A percentile compares a stretch with the other conserved stretches of the same genome.
Evolutionary conservation across 2,113 vertebrate genomes (phyloP).

Genomic region (Ia io): DNA sequence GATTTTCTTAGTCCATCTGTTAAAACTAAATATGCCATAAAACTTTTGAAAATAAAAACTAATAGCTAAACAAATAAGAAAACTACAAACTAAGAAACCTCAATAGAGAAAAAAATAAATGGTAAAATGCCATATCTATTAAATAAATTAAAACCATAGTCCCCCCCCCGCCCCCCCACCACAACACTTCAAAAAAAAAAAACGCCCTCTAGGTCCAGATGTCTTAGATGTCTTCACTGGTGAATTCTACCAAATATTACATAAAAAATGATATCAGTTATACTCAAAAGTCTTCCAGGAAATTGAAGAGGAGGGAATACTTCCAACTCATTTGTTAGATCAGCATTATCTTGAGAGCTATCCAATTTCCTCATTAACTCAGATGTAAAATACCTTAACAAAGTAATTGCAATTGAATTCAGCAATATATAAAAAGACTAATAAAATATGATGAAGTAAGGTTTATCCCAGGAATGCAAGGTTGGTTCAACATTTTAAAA

Average conservation of each 20-base stretch:
- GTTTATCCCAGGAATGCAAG: not conserved
- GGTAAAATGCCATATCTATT: not conserved
- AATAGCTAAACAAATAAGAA: not conserved
- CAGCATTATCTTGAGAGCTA: not conserved
- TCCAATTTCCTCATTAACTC: not conserved
- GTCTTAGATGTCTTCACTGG: not conserved
- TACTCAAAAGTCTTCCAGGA: not conserved
- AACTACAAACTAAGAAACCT: not conserved
- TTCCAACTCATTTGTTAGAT: not conserved
- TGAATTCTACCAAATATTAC: constrained; percentile 3
- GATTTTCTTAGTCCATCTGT: constrained; percentile 15
- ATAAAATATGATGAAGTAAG: not conserved
- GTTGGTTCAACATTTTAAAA: not conserved
- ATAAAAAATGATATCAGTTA: not conserved
- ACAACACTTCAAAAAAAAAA: not conserved
- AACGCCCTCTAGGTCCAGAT: not conserved
- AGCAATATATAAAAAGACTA: not conserved
- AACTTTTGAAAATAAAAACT: not conserved
- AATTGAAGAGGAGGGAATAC: not conserved
- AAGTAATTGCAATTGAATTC: not conserved
- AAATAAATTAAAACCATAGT: not conserved
- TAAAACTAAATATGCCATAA: not conserved
- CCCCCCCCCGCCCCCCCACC: not conserved
- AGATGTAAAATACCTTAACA: not conserved
- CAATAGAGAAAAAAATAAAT: not conserved